Evolutionary conservation across 2,113 vertebrate genomes (phyloP).

Genomic region (Lipophrys pholis): DNA sequence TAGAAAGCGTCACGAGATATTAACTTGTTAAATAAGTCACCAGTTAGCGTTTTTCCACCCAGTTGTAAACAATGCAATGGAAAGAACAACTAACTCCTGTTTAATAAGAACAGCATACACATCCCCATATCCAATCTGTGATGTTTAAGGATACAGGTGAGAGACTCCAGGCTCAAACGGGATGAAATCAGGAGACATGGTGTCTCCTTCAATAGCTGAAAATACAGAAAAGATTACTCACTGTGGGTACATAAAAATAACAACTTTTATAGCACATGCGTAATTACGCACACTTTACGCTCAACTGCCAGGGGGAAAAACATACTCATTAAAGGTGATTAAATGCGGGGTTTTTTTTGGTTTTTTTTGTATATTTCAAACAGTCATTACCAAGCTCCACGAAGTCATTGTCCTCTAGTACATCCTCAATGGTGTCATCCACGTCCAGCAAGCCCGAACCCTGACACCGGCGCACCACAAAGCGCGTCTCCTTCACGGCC

Average conservation of each 20-base stretch:
- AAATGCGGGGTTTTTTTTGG: background rate
- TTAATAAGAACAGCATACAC: no score
- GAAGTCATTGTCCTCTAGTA: slow-evolving; percentile 96
- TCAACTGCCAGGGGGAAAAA: background rate
- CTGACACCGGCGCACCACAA: slow-evolving; percentile 91
- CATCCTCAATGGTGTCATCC: slow-evolving; percentile 89
- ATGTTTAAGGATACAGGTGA: slow-evolving; percentile 92
- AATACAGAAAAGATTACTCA: slow-evolving; percentile 24
- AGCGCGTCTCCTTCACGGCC: slow-evolving; percentile 84
- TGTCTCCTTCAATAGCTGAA: slow-evolving; percentile 94
- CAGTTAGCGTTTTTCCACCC: no score
- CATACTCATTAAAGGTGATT: background rate
- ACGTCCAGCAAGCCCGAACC: slow-evolving; percentile 91
- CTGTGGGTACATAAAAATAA: background rate
- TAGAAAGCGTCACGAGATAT: background rate
- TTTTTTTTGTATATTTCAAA: background rate
- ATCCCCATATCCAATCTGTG: no score
- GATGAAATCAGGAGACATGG: slow-evolving; percentile 94
- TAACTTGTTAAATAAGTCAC: no score
- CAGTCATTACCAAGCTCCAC: slow-evolving; percentile 92
- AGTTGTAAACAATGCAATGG: no score
- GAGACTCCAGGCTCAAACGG: slow-evolving; percentile 92
- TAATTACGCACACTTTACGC: slow-evolving; percentile 38
- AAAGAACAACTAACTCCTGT: no score
- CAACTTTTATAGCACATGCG: background rate